phyloP scores from a whole-genome alignment of 2,888 invertebrate genomes.

The Dilophus febrilis region DNA sequence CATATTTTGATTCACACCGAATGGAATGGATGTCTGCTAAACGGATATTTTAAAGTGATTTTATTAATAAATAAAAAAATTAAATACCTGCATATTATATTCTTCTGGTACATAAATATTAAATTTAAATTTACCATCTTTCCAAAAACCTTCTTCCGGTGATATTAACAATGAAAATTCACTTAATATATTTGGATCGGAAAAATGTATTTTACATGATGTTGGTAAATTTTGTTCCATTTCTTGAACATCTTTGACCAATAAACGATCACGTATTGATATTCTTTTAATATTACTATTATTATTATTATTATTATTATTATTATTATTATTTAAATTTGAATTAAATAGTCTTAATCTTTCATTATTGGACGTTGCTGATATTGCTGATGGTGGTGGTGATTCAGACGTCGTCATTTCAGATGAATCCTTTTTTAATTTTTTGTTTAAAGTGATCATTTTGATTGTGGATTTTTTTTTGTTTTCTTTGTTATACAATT shows the following conservation, averaged over 20 bases:
- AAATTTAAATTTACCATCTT: constrained; percentile 73
- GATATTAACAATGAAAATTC: constrained; percentile 61
- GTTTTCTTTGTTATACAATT: too few relatives aligned
- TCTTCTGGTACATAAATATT: constrained; percentile 77
- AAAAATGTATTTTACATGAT: constrained; percentile 64
- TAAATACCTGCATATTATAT: constrained; percentile 81
- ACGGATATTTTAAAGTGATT: too few relatives aligned
- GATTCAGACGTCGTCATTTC: background rate
- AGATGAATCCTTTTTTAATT: constrained; percentile 26
- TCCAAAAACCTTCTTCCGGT: constrained; percentile 82
- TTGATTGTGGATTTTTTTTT: constrained; percentile 1
- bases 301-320: too few relatives aligned
- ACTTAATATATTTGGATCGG: constrained; percentile 65
- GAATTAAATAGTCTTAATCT: background rate
- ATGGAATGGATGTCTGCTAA: too few relatives aligned
- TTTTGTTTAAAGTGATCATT: constrained; percentile 33
- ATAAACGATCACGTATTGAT: constrained; percentile 39
- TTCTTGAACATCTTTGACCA: constrained; percentile 61
- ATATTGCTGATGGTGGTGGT: background rate
- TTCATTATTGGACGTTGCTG: constrained; percentile 14
- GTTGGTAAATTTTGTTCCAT: constrained; percentile 70
- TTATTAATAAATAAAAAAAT: background rate
- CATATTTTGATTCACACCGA: too few relatives aligned
- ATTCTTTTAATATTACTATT: constrained; percentile 25
- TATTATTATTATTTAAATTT: too few relatives aligned